A percentile compares a stretch with the other conserved stretches of the same genome.
These are phyloP conservation scores for Calonectris borealis DNA, from an alignment of 2,113 vertebrate species.

Conservation along the genomic window DNA sequence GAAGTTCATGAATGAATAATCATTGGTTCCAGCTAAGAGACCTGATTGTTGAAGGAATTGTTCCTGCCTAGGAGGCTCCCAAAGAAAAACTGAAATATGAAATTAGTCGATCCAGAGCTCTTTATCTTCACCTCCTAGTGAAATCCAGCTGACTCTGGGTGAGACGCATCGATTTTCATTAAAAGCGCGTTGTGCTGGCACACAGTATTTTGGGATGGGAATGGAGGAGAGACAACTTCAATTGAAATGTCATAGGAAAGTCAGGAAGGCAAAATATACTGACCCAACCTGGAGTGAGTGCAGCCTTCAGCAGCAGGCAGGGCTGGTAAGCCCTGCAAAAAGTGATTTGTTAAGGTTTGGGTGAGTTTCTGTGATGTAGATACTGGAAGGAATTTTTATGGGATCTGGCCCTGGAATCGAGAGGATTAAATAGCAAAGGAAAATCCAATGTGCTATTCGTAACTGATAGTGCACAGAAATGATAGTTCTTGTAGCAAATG, in stretches of 20 bases:
- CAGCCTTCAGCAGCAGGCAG: constrained; percentile 6
- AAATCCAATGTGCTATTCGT: constrained; percentile 27
- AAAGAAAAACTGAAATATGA: neutral
- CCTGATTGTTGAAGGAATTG: neutral
- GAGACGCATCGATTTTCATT: fast-evolving
- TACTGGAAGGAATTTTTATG: constrained; percentile 72
- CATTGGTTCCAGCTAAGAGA: neutral
- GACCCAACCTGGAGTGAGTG: neutral
- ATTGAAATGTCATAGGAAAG: neutral
- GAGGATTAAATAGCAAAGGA: constrained; percentile 50
- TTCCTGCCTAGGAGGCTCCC: neutral
- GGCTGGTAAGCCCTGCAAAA: constrained; percentile 50
- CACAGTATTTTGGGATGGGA: neutral
- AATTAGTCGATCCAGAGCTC: neutral
- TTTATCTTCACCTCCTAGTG: neutral
- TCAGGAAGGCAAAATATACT: neutral
- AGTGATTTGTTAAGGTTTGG: constrained; percentile 61
- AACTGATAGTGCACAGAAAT: constrained; percentile 36
- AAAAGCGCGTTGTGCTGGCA: neutral
- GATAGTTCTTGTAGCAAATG: constrained; percentile 33
- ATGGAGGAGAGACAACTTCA: neutral
- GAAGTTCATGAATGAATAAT: neutral
- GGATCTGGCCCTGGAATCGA: constrained; percentile 46
- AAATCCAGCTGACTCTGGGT: neutral
- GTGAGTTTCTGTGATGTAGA: constrained; percentile 63